Evolutionary conservation across 2,113 vertebrate genomes (phyloP), one percentile per base, ranked within the genome.

Genomic region (Neolamprologus modestus): DNA sequence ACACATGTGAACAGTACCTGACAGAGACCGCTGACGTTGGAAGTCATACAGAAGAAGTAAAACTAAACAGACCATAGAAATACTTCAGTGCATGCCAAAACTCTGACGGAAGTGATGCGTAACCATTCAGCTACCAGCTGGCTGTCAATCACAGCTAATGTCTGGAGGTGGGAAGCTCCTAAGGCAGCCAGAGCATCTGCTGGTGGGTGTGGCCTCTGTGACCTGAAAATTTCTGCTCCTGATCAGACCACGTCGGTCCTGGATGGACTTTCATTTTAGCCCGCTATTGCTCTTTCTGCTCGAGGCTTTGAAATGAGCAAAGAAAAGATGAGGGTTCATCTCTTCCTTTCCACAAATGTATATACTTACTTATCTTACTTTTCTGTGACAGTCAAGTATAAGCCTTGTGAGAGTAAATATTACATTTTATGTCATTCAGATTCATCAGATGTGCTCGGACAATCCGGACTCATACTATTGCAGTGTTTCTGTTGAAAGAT

Each of bases 161-260:
- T 93, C 84, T 79, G 94, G 87, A 93, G 92, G 93, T 93, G 94
- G 94, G 85, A 17, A 54, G 84, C 85, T 50, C 80, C 63, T 37
- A 12, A 82, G 53, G 79, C 81, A 90, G 92, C 90, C 88, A 78
- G 92, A 90, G 92, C 81, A 94, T 92, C 93, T 94, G 95, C 91
- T 92, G 92, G 94, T 94, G 94, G 95, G 95, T 16, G 93, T 82
- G 91, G 82, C 88, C 87, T 91, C 87, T 11, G 37, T n/a, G 63
- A 91, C 92, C 89, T 76, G 53, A 89, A 88, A 31, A 87, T 87
- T 63, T 88, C 84, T 88, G 89, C 21, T 31, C 89, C 87, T 73
- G 68, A 89, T 93, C 50, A 40, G 42, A 89, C 54, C 83, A 76
- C 53, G 84, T 87, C 54, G 4, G 26, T 84, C 47, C 40, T 63